Base-by-base conservation (phyloP, 2,113 vertebrate species). In the Entomyzon cyanotis region DNA sequence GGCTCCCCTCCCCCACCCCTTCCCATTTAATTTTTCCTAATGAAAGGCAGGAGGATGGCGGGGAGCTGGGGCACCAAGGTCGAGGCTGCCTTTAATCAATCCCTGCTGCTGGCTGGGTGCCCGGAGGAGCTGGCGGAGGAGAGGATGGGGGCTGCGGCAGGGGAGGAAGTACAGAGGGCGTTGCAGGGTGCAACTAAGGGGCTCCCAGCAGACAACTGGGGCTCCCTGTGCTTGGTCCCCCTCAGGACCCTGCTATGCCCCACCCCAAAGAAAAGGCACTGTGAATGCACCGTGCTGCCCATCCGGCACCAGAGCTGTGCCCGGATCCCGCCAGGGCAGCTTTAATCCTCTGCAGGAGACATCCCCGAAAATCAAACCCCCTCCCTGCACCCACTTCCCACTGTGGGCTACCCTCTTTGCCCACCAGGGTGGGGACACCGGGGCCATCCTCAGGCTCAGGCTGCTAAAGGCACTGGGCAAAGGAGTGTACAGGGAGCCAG, bases 41-140 rank as follows among this genome's bases (percentile, higher is more conserved):
- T 96, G 95, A 96, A 96, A 96, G 96, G 91, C 92, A 96, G 87
- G 87, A 93, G 92, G 93, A 93, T 94, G 96, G 96, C 69, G 33
- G 93, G 93, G 93, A 95, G 95, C 89, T 0, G 87, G 95, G 95
- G 95, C 96, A 96, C 87, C 96, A 96, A 96, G 96, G 96, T 96
- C 94, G 86, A 95, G 96, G 91, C 96, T 96, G 93, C 73, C 96
- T 96, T 96, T 96, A 96, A 96, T 96, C 95, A 96, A 96, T 96
- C 93, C 93, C 89, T 0, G 87, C 87, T 74, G 87, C 89, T 96
- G 95, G 96, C 96, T 91, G 84, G 81, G 84, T 81, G 96, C 94
- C 95, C 80, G 2, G 94, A 95, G 93, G 68, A 96, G 74, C 65
- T 14, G 12, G 81, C 0, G 19, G 90, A 93, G 90, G 84, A 91